Evolutionary conservation across 2,113 vertebrate genomes (phyloP), one percentile per base, ranked within the genome.

Genomic region (Platycercus adscitus): DNA sequence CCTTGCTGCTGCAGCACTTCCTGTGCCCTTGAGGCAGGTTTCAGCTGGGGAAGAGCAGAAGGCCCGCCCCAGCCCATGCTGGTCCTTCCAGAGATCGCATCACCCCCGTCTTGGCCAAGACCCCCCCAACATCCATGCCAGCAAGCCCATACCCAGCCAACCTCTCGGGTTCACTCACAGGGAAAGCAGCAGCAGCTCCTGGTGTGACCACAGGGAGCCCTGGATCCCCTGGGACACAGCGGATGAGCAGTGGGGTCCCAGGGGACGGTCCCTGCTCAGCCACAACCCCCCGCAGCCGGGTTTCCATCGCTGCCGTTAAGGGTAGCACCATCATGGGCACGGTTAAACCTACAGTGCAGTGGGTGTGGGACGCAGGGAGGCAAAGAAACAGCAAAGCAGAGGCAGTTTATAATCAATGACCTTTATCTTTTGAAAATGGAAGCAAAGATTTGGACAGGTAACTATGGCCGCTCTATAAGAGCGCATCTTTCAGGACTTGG

Each of bases 391-490:
- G 79, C 70, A 50, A 69, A 60, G 37, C 79, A 78, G 78, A 91
- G 47, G 53, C 26, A 76, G 75, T 95, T 97, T 96, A 96, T 98
- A 98, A 97, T 95, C 98, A 98, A 97, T 94, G 96, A 94, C 68
- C 96, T 97, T 95, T 97, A 98, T 98, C 95, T 98, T 61, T 94
- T 97, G 97, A 98, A 98, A 98, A 96, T 87, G 97, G 98, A 98
- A 98, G 98, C 97, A 97, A 97, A 95, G 96, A 96, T 97, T 94
- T 88, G 92, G 95, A 98, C 97, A 98, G 97, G 88, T 86, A 94
- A 94, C 90, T 88, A 88, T 55, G 96, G 97, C 92, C 50, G 92
- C 97, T 98, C 98, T 98, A 98, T 98, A 98, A 98, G 98, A 98
- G 98, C 94, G 52, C 92, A 65, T 92, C 96, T 75, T 60, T 96